Conservation (phyloP, 2,797 vertebrate species). For the Otus scops region DNA sequence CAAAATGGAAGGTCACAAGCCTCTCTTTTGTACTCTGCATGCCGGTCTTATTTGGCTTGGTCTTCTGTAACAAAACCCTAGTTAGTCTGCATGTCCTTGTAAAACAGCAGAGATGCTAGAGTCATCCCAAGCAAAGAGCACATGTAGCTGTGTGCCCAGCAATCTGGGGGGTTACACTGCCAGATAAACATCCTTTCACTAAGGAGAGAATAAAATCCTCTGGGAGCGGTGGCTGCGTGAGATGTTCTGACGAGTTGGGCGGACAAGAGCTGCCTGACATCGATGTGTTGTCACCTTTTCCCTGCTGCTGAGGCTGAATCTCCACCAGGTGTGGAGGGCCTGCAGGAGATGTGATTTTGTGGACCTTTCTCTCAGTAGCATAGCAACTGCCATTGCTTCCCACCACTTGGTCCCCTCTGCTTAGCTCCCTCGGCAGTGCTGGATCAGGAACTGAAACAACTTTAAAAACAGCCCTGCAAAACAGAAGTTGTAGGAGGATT, state of each 20-base stretch:
- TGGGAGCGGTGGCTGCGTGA: not conserved
- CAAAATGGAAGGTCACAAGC: not conserved
- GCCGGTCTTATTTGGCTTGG: not conserved
- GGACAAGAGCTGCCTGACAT: not conserved
- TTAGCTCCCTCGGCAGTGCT: not conserved
- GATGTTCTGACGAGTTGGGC: not conserved
- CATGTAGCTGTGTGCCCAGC: not conserved
- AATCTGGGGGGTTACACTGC: not conserved
- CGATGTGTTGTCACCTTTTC: accelerated
- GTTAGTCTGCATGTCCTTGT: not conserved
- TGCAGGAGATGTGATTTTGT: not conserved
- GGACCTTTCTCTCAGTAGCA: constrained; percentile 19
- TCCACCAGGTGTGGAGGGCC: not conserved
- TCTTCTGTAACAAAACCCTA: not conserved
- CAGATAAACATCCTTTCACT: not conserved
- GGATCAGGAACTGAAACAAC: not conserved
- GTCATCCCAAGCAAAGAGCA: not conserved
- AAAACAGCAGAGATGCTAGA: not conserved
- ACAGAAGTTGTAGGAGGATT: not conserved
- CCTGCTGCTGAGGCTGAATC: not conserved
- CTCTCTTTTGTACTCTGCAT: not conserved
- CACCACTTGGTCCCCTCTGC: not conserved
- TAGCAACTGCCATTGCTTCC: not conserved
- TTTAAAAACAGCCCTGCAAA: not conserved
- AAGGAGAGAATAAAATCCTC: not conserved